These are phyloP conservation scores for Capitella teleta DNA, from an alignment of 1,140 invertebrate species.

Conservation along the genomic window DNA sequence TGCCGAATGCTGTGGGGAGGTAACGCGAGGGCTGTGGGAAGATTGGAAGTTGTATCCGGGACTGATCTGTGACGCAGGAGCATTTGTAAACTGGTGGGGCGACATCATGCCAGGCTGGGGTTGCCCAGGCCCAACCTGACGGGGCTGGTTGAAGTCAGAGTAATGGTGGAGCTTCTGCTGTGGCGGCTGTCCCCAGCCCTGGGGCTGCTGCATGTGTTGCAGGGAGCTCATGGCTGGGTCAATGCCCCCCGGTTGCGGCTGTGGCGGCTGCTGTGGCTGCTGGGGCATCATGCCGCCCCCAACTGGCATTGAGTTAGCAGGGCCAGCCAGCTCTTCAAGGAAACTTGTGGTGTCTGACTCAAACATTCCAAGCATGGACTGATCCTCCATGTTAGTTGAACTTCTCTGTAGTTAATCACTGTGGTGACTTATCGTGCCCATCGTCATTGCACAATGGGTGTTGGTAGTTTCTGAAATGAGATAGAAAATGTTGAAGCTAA, in stretches of 20 bases:
- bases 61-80: constrained; percentile 11
- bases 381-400: constrained; percentile 31
- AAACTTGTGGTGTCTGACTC: constrained; percentile 23
- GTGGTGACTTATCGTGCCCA: no score
- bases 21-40: constrained; percentile 9
- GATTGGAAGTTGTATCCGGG: constrained; percentile 7
- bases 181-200: constrained; percentile 10
- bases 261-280: constrained; percentile 16
- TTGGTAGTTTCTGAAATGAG: no score
- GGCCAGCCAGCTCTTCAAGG: constrained; percentile 22
- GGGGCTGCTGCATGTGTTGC: no score
- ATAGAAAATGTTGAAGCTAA: no score
- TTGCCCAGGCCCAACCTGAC: background rate
- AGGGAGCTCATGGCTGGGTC: no score
- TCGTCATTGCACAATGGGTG: no score
- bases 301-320: constrained; percentile 12
- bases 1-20: constrained; percentile 5
- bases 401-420: no score
- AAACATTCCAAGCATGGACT: constrained; percentile 27
- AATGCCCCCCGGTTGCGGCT: no score
- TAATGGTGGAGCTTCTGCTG: constrained; percentile 17
- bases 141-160: constrained; percentile 15
- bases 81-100: constrained; percentile 12
- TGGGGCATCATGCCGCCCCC: constrained; percentile 12
- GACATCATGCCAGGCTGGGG: constrained; percentile 11